phyloP scores from a whole-genome alignment of 2,113 vertebrate species.

The Cyphomyrus plagiostoma region DNA sequence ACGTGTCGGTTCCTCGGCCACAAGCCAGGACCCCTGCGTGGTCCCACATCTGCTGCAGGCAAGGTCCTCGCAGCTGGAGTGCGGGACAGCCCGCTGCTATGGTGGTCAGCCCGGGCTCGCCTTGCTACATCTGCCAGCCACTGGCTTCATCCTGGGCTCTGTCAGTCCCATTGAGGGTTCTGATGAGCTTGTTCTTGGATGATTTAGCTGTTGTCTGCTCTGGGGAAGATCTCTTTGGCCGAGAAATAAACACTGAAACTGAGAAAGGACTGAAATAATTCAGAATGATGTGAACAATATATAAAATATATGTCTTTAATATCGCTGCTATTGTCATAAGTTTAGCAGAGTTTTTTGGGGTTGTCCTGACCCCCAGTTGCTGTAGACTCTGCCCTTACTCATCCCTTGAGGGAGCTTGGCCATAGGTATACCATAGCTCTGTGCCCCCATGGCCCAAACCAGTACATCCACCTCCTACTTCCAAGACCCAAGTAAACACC shows the following conservation, averaged over 20 bases:
- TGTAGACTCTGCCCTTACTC: background rate
- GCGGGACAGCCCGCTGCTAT: background rate
- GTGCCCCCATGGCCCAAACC: background rate
- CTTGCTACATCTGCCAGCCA: slow-evolving; percentile 2
- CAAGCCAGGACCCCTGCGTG: background rate
- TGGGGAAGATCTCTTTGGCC: background rate
- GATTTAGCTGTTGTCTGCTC: background rate
- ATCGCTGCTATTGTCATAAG: background rate
- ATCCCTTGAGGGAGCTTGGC: background rate
- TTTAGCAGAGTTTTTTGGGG: background rate
- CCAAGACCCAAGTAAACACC: background rate
- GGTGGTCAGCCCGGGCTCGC: slow-evolving; percentile 3
- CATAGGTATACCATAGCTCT: background rate
- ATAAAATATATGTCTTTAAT: slow-evolving; percentile 27
- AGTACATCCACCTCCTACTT: background rate
- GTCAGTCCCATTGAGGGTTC: background rate
- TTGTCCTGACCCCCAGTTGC: background rate
- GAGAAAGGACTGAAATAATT: background rate
- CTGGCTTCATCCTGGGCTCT: background rate
- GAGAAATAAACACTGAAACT: background rate
- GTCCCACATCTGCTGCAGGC: background rate
- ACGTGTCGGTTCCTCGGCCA: background rate
- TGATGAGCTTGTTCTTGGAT: background rate
- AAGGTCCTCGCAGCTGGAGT: background rate
- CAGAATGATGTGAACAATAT: background rate